Percentiles rank a stretch among this genome's conserved stretches.
phyloP scores from a whole-genome alignment of 2,888 invertebrate genomes.

The Protodeltote pygarga region DNA sequence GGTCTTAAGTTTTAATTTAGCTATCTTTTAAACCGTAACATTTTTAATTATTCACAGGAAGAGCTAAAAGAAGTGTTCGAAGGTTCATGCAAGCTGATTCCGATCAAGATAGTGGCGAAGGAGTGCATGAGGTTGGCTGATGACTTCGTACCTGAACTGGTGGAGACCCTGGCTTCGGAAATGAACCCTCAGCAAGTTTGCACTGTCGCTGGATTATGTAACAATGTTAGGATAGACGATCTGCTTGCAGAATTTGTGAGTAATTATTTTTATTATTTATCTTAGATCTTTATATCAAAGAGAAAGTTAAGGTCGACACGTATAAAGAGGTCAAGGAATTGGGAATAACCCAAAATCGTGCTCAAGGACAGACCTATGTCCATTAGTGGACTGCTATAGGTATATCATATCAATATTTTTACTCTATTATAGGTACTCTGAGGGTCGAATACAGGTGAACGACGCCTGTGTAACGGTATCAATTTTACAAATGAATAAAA shows the following conservation, averaged over 20 bases:
- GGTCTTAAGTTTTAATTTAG: not conserved
- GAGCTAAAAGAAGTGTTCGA: constrained; percentile 95
- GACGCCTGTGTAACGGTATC: too few relatives aligned
- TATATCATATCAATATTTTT: too few relatives aligned
- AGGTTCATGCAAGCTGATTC: constrained; percentile 94
- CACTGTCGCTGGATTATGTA: constrained; percentile 95
- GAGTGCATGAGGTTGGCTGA: constrained; percentile 94
- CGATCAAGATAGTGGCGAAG: constrained; percentile 89
- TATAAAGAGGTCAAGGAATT: too few relatives aligned
- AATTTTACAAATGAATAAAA: too few relatives aligned
- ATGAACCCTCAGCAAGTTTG: constrained; percentile 97
- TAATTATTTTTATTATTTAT: constrained; percentile 19
- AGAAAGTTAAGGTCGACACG: too few relatives aligned
- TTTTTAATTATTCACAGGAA: constrained; percentile 80
- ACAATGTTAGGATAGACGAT: constrained; percentile 90
- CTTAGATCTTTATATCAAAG: too few relatives aligned
- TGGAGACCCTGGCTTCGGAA: constrained; percentile 95
- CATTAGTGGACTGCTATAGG: too few relatives aligned
- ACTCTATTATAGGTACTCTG: too few relatives aligned
- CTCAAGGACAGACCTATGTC: too few relatives aligned
- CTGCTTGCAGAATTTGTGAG: constrained; percentile 86
- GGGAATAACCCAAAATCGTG: too few relatives aligned
- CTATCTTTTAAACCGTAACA: not conserved
- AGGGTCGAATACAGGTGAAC: too few relatives aligned
- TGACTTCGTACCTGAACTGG: constrained; percentile 94